Base-by-base conservation (phyloP, 2,888 invertebrate species). In the Stenurella melanura region DNA sequence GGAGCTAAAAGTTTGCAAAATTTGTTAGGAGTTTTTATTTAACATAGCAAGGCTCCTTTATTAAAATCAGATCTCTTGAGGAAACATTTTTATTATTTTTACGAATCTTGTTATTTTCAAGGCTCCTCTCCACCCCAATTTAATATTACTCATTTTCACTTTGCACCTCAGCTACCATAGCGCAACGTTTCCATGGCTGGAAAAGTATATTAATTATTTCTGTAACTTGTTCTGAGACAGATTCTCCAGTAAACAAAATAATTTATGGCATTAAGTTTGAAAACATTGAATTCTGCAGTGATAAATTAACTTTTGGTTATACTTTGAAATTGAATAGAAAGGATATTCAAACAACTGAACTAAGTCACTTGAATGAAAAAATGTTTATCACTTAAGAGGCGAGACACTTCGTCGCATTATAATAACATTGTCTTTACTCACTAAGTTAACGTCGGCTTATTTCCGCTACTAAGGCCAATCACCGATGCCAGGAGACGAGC, bases 61-160 rank as follows among this genome's bases (percentile, higher is more conserved):
- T 63, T 72, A 63, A 72, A 54, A 50, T 63, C 54, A 72, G 72
- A 63, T 72, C 61, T 63, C 72, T 38, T 34, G 72, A 72, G 61
- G 17, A 72, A 72, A 72, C 50, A 63, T 54, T 63, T 67, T 63
- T 72, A 61, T 72, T 63, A 58, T 63, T 72, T 72, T 72, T 72
- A 26, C 21, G 50, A 54, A 63, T 72, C 61, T 61, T 50, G 61
- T 72, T 72, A 72, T 21, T 26, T 30, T 10, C 30, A 11, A 42
- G 18, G 54, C 60, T 21, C n/a, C 61, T 54, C 61, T 50, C 63
- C n/a, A 19, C 63, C 61, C 63, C 61, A 54, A 61, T 72, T 54
- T 72, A 72, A 63, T 63, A 63, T 63, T 63, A 58, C 21, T 42
- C 63, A 63, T 63, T 72, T 72, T 38, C 26, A 63, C 63, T 72